Conservation (phyloP, 2,113 vertebrate genomes). For the Bos taurus region DNA sequence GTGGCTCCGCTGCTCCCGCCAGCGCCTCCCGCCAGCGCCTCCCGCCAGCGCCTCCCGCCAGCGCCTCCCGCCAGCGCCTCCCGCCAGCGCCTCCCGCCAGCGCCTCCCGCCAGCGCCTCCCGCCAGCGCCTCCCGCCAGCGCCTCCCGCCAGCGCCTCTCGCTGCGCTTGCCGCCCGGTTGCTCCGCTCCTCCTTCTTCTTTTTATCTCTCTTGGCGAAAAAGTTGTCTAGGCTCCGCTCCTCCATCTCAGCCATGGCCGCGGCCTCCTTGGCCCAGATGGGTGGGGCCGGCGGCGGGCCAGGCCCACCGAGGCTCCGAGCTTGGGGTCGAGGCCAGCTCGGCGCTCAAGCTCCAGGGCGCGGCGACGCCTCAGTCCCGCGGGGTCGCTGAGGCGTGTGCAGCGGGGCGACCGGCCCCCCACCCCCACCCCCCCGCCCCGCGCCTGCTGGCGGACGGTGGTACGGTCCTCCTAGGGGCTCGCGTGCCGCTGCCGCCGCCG, state of each 20-base stretch:
- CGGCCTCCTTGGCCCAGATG: slow-evolving; percentile 53
- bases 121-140: no score
- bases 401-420: not conserved
- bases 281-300: slow-evolving; percentile 46
- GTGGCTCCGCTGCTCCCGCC: not conserved
- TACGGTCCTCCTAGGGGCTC: not conserved
- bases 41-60: no score
- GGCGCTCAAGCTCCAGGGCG: slow-evolving; percentile 21
- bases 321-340: slow-evolving; percentile 58
- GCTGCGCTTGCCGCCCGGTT: slow-evolving; percentile 73
- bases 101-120: no score
- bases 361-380: slow-evolving; percentile 64
- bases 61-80: no score
- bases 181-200: slow-evolving; percentile 95
- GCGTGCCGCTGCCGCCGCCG: not conserved
- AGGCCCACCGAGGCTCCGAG: not conserved
- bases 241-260: slow-evolving; percentile 82
- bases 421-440: not conserved
- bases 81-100: no score
- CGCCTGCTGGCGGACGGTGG: slow-evolving; percentile 5
- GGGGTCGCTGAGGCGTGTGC: slow-evolving; percentile 45
- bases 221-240: slow-evolving; percentile 96
- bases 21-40: no score
- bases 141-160: not conserved
- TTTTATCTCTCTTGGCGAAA: slow-evolving; percentile 97